Percentiles rank a stretch among this genome's conserved stretches.
phyloP scores from a whole-genome alignment of 2,888 invertebrate species.

The Megastigmus dorsalis region DNA sequence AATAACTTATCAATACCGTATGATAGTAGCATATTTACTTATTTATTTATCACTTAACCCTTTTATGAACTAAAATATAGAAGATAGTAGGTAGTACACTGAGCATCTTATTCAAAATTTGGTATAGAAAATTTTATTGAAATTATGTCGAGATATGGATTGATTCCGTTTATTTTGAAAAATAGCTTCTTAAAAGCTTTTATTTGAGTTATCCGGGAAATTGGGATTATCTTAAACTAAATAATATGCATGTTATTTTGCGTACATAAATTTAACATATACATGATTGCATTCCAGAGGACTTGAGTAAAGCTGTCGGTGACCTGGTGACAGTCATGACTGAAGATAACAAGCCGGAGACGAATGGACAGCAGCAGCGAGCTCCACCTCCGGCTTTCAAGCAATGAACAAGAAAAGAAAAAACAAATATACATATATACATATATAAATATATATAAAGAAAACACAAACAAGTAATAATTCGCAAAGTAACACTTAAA shows the following conservation, averaged over 20 bases:
- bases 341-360: conserved; percentile 77
- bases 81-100: too few species aligned
- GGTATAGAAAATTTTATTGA: too few species aligned
- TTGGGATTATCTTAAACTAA: too few species aligned
- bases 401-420: conserved; percentile 55
- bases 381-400: conserved; percentile 70
- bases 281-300: conserved; percentile 77
- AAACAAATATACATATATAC: conserved; percentile 42
- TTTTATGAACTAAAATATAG: too few species aligned
- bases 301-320: conserved; percentile 90
- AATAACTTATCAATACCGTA: too few species aligned
- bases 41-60: too few species aligned
- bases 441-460: conserved; percentile 44
- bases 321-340: conserved; percentile 93
- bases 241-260: neutral
- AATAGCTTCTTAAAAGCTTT: too few species aligned
- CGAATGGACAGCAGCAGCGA: conserved; percentile 65
- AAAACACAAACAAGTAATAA: conserved; percentile 4
- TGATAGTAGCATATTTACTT: too few species aligned
- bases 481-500: conserved; percentile 10
- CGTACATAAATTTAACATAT: neutral
- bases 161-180: too few species aligned
- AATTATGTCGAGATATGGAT: too few species aligned
- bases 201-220: too few species aligned
- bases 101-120: too few species aligned